Evolutionary conservation across 2,797 vertebrate genomes (phyloP), one percentile per base, ranked within the genome.

Genomic region (Rhabdomys pumilio): DNA sequence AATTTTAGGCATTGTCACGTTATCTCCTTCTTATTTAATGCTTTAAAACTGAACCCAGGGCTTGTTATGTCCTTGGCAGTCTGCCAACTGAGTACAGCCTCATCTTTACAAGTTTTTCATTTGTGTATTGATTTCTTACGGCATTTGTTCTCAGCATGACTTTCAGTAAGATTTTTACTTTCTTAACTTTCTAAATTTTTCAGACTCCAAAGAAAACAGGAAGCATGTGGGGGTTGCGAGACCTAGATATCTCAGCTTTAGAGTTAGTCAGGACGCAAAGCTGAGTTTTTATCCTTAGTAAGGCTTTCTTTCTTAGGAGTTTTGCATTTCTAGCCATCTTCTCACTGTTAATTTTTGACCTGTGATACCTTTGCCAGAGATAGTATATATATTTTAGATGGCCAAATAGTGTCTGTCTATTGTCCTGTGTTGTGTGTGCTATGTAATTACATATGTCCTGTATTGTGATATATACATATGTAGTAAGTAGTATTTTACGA

Each of bases 101-200:
- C 34, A 57, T 55, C 34, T 41, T 38, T 41, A 82, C 31, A 63
- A 73, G 41, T 57, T 76, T 88, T 90, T 92, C 26, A 91, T 94
- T 83, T 55, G 94, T 88, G 55, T 55, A 55, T 20, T 76, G 44
- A 65, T 91, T 84, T 95, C 26, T 82, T 81, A 88, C 13, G 77
- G 20, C 10, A 82, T 20, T 89, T 95, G 6, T 31, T 19, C 76
- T 90, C 15, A 67, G 85, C 9, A 22, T 97, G 53, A 92, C 47
- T 26, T 85, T 84, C 38, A 53, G 38, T 50, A 72, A 80, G 85
- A 31, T 53, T 63, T 73, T 89, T 81, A 67, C 41, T 80, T 97
- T 83, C 26, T 77, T 53, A 90, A 14, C 4, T 93, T 91, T 47
- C 4, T 77, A 86, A 89, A 67, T 81, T 91, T 90, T 93, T 96